Conservation (phyloP, 2,888 invertebrate genomes). For the Venusia cambrica region DNA sequence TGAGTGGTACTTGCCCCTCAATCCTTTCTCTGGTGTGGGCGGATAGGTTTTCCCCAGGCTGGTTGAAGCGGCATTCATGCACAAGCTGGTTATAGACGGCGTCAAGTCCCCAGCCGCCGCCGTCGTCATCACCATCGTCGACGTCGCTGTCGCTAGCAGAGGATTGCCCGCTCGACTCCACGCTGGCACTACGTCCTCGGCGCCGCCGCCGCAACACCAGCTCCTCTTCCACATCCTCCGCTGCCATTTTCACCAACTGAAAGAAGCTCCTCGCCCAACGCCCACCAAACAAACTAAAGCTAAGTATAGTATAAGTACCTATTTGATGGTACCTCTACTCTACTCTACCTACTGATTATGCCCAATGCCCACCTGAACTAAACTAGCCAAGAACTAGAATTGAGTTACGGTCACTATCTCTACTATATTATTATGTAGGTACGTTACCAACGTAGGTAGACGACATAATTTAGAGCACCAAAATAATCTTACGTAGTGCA, state of each 20-base stretch:
- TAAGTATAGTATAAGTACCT: no score
- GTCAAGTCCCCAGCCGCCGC: slow-evolving; percentile 21
- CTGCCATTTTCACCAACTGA: not conserved
- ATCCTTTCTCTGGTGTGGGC: slow-evolving; percentile 58
- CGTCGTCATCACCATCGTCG: slow-evolving; percentile 26
- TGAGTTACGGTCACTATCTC: no score
- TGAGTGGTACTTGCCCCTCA: slow-evolving; percentile 56
- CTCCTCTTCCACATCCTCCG: slow-evolving; percentile 1
- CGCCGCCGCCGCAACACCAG: not conserved
- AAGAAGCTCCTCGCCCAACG: no score
- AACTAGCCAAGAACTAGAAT: no score
- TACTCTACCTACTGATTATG: no score
- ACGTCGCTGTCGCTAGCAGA: slow-evolving; percentile 32
- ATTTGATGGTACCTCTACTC: no score
- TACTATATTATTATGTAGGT: no score
- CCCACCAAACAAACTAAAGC: no score
- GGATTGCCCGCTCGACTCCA: slow-evolving; percentile 1
- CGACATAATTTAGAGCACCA: no score
- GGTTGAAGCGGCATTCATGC: slow-evolving; percentile 83
- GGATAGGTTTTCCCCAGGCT: slow-evolving; percentile 85
- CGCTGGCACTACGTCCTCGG: not conserved
- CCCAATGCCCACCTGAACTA: no score
- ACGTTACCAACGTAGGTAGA: no score
- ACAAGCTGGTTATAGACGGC: slow-evolving; percentile 82
- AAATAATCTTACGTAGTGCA: no score